These are phyloP conservation scores for Sapayoa aenigma DNA, from an alignment of 2,113 vertebrate genomes.

Conservation along the genomic window DNA sequence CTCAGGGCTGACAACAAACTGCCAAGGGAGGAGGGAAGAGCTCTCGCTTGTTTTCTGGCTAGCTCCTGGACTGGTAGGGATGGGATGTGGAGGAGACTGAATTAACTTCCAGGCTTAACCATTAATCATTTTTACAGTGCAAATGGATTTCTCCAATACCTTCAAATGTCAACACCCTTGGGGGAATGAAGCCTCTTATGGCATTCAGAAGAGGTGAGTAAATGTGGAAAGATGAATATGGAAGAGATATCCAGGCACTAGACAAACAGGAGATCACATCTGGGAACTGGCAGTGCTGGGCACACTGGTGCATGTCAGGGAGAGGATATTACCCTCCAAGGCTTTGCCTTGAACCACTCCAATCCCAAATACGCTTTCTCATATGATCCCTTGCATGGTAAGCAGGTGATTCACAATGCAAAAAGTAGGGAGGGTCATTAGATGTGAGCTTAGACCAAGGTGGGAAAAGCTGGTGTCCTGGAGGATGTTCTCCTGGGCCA, in stretches of 20 bases:
- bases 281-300: not conserved
- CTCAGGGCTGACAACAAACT: not conserved
- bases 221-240: not conserved
- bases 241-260: not conserved
- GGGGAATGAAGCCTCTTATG: not conserved
- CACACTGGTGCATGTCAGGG: not conserved
- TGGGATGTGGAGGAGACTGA: accelerated
- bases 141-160: not conserved
- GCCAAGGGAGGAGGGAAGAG: not conserved
- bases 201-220: not conserved
- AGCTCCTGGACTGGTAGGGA: not conserved
- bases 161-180: not conserved
- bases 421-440: not conserved
- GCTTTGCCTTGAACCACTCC: not conserved
- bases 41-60: not conserved
- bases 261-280: not conserved
- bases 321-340: not conserved
- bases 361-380: not conserved
- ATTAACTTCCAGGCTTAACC: not conserved
- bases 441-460: not conserved
- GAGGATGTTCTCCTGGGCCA: not conserved
- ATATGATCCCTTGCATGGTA: not conserved
- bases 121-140: not conserved
- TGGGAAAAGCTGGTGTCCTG: not conserved
- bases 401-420: not conserved